These are phyloP conservation scores for Remorina albescens DNA, from an alignment of 2,797 vertebrate species.

Conservation along the genomic window DNA sequence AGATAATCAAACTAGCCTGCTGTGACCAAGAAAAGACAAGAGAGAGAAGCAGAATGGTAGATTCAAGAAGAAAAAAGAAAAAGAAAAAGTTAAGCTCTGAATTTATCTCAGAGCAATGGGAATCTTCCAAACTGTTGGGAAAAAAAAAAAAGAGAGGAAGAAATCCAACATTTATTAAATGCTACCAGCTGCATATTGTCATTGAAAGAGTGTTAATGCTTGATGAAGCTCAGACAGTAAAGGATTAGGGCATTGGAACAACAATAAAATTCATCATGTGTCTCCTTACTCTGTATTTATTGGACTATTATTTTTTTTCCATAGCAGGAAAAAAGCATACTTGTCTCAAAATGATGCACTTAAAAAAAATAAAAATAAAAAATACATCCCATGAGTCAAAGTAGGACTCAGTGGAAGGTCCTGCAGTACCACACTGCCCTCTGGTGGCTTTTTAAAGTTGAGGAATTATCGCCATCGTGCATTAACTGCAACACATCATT, in stretches of 20 bases:
- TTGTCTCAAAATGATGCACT: background rate
- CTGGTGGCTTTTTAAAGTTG: slow-evolving; percentile 53
- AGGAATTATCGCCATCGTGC: background rate
- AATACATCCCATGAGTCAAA: background rate
- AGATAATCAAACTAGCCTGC: slow-evolving; percentile 64
- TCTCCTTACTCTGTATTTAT: background rate
- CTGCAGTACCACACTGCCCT: slow-evolving; percentile 69
- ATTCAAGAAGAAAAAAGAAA: background rate
- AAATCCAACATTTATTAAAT: slow-evolving; percentile 8
- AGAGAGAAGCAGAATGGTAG: slow-evolving; percentile 23
- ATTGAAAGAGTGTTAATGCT: background rate
- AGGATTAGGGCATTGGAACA: background rate
- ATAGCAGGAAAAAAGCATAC: no score
- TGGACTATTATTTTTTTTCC: background rate
- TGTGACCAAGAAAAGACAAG: slow-evolving; percentile 55
- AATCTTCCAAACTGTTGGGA: background rate
- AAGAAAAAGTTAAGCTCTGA: slow-evolving; percentile 3
- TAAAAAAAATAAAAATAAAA: no score
- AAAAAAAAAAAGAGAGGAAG: no score
- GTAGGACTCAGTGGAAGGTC: background rate
- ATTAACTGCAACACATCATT: background rate
- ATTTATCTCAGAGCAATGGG: slow-evolving; percentile 24
- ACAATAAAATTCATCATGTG: background rate
- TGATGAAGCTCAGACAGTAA: background rate
- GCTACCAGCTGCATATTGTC: background rate